Percentiles rank a stretch among this genome's conserved stretches.
phyloP scores from a whole-genome alignment of 2,797 vertebrate species.

The Cheirogaleus major region DNA sequence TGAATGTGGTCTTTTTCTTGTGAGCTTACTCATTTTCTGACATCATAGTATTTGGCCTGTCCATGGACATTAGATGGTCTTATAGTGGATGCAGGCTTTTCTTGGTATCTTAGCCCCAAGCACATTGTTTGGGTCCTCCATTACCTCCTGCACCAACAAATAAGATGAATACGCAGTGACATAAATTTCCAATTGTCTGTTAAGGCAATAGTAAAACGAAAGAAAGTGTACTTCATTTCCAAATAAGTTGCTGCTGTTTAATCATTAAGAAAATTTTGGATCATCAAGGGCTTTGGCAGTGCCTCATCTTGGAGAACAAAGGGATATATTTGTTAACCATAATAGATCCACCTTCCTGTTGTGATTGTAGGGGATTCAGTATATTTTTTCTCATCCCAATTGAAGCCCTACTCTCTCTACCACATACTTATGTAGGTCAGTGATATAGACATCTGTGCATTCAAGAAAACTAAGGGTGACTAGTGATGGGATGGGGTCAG shows the following conservation, averaged over 20 bases:
- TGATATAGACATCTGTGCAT: background rate
- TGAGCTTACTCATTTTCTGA: background rate
- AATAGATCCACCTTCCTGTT: background rate
- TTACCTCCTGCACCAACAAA: background rate
- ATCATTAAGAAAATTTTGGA: background rate
- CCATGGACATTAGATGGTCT: background rate
- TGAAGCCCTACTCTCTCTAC: background rate
- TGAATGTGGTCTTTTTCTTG: background rate
- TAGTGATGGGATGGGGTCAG: background rate
- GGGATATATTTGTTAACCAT: background rate
- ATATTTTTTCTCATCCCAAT: background rate
- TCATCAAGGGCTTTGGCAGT: background rate
- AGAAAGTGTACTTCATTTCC: background rate
- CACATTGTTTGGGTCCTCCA: background rate
- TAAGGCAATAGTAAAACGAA: background rate
- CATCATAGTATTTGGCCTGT: background rate
- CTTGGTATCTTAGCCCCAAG: background rate
- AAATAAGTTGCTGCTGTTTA: background rate
- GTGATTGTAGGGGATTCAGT: background rate
- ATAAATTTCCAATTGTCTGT: background rate
- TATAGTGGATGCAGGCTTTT: background rate
- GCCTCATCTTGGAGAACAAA: background rate
- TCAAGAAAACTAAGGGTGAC: background rate
- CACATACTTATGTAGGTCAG: background rate
- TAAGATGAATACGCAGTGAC: background rate